A percentile compares a stretch with the other conserved stretches of the same genome.
phyloP scores from a whole-genome alignment of 2,888 invertebrate species.

The Parochlus steinenii region DNA sequence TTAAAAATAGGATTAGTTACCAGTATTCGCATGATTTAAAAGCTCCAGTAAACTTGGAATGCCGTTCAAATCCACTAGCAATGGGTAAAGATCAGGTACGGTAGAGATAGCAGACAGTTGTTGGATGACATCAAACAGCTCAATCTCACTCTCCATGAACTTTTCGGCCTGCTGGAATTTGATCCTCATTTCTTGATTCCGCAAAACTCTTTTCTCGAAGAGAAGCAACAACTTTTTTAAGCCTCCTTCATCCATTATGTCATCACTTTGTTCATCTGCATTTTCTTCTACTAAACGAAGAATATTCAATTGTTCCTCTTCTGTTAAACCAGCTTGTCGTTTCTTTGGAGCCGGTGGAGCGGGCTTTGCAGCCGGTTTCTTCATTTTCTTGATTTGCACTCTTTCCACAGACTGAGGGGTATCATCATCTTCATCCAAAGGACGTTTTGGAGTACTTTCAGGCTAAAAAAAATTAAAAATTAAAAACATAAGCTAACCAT shows the following conservation, averaged over 20 bases:
- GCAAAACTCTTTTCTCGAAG: constrained; percentile 86
- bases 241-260: constrained; percentile 70
- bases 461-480: constrained; percentile 37
- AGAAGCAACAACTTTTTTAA: constrained; percentile 77
- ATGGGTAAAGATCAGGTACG: constrained; percentile 84
- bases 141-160: constrained; percentile 96
- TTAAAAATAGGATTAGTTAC: constrained; percentile 39
- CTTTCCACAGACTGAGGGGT: constrained; percentile 49
- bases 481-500: too few species aligned
- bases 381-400: constrained; percentile 32
- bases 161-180: constrained; percentile 95
- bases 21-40: constrained; percentile 91
- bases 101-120: constrained; percentile 86
- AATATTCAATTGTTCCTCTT: constrained; percentile 59
- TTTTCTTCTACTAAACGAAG: constrained; percentile 66
- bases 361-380: constrained; percentile 12
- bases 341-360: constrained; percentile 19
- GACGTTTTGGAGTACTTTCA: constrained; percentile 62
- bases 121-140: constrained; percentile 75
- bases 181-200: constrained; percentile 94
- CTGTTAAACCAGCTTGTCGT: too few species aligned
- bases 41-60: constrained; percentile 83
- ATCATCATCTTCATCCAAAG: constrained; percentile 39
- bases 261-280: constrained; percentile 69
- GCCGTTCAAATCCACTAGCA: constrained; percentile 77